phyloP scores from a whole-genome alignment of 2,888 invertebrate genomes.

The Trichacis sp. region DNA sequence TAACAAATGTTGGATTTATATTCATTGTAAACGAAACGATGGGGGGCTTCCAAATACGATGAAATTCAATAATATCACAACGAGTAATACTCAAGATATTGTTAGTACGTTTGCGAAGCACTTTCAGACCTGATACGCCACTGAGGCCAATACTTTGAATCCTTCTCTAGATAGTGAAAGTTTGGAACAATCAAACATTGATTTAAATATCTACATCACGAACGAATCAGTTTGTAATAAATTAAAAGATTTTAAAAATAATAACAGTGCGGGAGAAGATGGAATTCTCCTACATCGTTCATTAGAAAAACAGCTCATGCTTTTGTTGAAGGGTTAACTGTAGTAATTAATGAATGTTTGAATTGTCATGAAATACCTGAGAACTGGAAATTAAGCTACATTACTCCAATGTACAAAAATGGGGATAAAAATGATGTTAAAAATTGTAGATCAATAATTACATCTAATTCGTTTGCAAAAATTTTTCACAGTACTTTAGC shows the following conservation, averaged over 20 bases:
- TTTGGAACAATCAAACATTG: too few relatives aligned
- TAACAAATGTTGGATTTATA: too few relatives aligned
- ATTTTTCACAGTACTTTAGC: constrained; percentile 9
- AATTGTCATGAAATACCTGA: not conserved
- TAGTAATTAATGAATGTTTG: constrained; percentile 6
- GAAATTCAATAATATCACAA: too few relatives aligned
- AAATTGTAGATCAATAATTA: constrained; percentile 18
- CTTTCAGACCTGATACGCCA: too few relatives aligned
- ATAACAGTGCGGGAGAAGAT: not conserved
- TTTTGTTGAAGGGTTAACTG: not conserved
- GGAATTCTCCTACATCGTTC: constrained; percentile 5
- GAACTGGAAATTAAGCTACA: constrained; percentile 8
- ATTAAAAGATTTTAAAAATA: not conserved
- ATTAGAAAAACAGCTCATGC: not conserved
- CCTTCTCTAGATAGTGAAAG: too few relatives aligned
- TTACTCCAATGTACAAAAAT: constrained; percentile 10
- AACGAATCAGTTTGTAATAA: not conserved
- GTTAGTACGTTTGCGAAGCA: too few relatives aligned
- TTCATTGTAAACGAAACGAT: too few relatives aligned
- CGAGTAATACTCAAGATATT: too few relatives aligned
- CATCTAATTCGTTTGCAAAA: not conserved
- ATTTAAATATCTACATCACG: too few relatives aligned
- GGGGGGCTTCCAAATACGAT: too few relatives aligned
- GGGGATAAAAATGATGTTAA: constrained; percentile 4
- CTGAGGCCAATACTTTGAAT: too few relatives aligned